Percentiles rank a stretch among this genome's conserved stretches.
These are phyloP conservation scores for Cephalophus harveyi DNA, from an alignment of 2,113 vertebrate species.

Conservation along the genomic window DNA sequence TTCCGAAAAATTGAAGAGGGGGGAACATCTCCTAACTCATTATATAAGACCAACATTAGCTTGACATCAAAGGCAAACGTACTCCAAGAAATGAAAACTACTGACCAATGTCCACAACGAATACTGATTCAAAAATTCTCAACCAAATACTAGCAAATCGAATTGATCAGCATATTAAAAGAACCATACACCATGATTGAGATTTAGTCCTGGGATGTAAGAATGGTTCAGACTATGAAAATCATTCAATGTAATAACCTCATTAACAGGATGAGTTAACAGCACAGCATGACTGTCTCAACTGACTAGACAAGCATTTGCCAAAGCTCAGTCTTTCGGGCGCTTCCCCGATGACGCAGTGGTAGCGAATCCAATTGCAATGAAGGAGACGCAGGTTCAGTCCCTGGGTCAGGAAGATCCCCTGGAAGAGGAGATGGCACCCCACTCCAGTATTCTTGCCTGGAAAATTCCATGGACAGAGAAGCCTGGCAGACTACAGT, in stretches of 20 bases:
- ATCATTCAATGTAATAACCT: not conserved
- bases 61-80: not conserved
- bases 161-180: not conserved
- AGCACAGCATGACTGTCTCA: not conserved
- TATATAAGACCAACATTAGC: not conserved
- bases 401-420: not conserved
- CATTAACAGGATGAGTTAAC: not conserved
- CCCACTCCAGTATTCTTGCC: not conserved
- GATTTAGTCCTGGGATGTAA: not conserved
- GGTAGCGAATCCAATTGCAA: not conserved
- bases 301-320: not conserved
- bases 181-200: not conserved
- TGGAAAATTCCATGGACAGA: not conserved
- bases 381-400: not conserved
- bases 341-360: rapidly evolving
- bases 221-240: not conserved
- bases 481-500: not conserved
- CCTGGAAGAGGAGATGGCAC: not conserved
- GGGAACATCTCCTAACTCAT: not conserved
- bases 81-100: not conserved
- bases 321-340: not conserved
- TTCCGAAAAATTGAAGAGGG: not conserved
- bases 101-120: not conserved
- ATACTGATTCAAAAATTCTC: not conserved
- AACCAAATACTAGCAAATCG: not conserved